These are phyloP conservation scores for Catocala sponsa DNA, from an alignment of 2,888 invertebrate genomes.

Conservation along the genomic window DNA sequence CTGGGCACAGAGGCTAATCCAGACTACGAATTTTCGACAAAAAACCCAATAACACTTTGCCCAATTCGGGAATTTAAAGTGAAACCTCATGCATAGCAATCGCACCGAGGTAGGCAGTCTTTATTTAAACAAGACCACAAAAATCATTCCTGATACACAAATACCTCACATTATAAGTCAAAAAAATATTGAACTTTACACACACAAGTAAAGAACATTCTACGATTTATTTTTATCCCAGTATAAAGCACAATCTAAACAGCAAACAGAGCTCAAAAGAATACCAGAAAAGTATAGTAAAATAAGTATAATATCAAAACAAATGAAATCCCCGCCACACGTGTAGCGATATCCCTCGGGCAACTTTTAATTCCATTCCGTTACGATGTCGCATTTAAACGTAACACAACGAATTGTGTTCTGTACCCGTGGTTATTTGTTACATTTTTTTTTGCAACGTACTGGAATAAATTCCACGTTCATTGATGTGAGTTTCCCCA, in stretches of 20 bases:
- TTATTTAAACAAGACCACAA: too few relatives aligned
- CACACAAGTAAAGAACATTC: too few relatives aligned
- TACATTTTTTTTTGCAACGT: constrained; percentile 28
- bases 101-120: too few relatives aligned
- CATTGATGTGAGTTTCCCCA: constrained; percentile 19
- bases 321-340: neutral
- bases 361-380: constrained; percentile 64
- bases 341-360: constrained; percentile 32
- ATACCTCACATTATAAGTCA: too few relatives aligned
- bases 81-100: too few relatives aligned
- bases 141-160: too few relatives aligned
- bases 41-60: too few relatives aligned
- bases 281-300: constrained; percentile 1
- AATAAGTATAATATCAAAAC: constrained; percentile 12
- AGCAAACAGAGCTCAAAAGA: neutral
- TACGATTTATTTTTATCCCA: too few relatives aligned
- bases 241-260: neutral
- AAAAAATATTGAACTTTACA: too few relatives aligned
- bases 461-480: constrained; percentile 5
- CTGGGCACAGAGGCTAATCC: too few relatives aligned
- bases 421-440: constrained; percentile 32
- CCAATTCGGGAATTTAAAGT: too few relatives aligned
- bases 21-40: too few relatives aligned
- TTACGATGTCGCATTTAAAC: constrained; percentile 51
- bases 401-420: constrained; percentile 51